A percentile compares a stretch with the other conserved stretches of the same genome.
phyloP scores from a whole-genome alignment of 30 jellyfish, hydroid and myxozoan genomes.

The Phacellophora camtschatica region DNA sequence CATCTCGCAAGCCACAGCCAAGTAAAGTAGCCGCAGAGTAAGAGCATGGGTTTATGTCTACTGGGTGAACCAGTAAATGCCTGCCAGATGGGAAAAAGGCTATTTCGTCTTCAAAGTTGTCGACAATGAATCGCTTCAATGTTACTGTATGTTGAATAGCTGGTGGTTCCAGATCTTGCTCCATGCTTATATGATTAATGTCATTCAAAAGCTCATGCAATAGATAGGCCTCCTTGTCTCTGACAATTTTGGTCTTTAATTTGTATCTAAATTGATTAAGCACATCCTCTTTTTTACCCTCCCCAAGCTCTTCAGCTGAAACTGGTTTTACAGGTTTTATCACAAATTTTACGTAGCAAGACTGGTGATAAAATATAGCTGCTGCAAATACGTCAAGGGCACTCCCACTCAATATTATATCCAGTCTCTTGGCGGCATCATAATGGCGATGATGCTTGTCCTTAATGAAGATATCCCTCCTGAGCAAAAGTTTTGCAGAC shows the following conservation, averaged over 20 bases:
- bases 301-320: not conserved
- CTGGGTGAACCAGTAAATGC: conserved; percentile 19
- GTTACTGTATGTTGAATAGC: conserved; percentile 8
- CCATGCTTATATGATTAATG: not conserved
- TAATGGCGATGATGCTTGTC: conserved; percentile 22
- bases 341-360: conserved; percentile 15
- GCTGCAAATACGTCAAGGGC: conserved; percentile 40
- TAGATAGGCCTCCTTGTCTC: conserved; percentile 21
- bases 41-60: conserved; percentile 9
- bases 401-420: conserved; percentile 10
- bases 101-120: not conserved
- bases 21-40: conserved; percentile 44
- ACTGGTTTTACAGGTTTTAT: not conserved
- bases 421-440: conserved; percentile 25
- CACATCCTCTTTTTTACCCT: not conserved
- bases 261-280: not conserved
- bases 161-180: conserved; percentile 8
- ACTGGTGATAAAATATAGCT: conserved; percentile 26
- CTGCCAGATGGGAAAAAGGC: conserved; percentile 30
- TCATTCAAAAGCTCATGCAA: not conserved
- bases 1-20: conserved; percentile 48
- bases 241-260: not conserved
- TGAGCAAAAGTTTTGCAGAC: not conserved
- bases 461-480: not conserved
- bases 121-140: not conserved